Conservation (phyloP, 1,140 invertebrate genomes). For the Oryzaephilus surinamensis region DNA sequence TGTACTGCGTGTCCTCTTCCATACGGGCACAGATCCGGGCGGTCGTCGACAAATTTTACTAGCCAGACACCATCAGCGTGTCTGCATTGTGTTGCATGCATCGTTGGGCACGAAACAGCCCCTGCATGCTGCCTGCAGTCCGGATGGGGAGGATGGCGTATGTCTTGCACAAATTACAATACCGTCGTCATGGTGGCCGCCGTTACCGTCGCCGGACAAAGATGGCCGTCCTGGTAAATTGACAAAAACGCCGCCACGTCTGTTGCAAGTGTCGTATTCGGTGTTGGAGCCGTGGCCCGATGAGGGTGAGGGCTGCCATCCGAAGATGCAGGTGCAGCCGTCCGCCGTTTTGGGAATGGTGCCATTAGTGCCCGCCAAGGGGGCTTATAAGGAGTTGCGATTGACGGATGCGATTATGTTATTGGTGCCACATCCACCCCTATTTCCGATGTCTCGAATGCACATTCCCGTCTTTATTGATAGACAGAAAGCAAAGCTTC, state of each 20-base stretch:
- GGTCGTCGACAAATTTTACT: constrained; percentile 42
- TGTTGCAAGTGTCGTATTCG: constrained; percentile 71
- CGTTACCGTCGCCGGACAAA: constrained; percentile 48
- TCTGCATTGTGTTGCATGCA: constrained; percentile 67
- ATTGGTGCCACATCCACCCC: constrained; percentile 74
- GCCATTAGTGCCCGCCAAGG: constrained; percentile 61
- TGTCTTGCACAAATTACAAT: constrained; percentile 75
- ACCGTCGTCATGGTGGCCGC: constrained; percentile 81
- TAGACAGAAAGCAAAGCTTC: constrained; percentile 45
- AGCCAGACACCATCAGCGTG: constrained; percentile 45
- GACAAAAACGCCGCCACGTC: constrained; percentile 53
- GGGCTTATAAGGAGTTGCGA: constrained; percentile 69
- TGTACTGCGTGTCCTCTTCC: constrained; percentile 78
- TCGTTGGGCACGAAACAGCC: constrained; percentile 45
- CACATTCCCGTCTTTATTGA: constrained; percentile 81
- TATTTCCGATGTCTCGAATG: constrained; percentile 78
- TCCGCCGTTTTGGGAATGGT: constrained; percentile 60
- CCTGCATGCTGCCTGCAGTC: constrained; percentile 72
- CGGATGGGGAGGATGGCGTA: constrained; percentile 78
- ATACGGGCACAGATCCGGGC: constrained; percentile 70
- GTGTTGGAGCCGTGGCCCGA: constrained; percentile 64
- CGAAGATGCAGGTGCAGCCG: constrained; percentile 66
- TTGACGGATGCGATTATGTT: constrained; percentile 68
- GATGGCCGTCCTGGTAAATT: constrained; percentile 43
- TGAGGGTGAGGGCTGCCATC: constrained; percentile 55